Conservation (phyloP, 1,140 invertebrate species). For the Oreohelix idahoensis region DNA sequence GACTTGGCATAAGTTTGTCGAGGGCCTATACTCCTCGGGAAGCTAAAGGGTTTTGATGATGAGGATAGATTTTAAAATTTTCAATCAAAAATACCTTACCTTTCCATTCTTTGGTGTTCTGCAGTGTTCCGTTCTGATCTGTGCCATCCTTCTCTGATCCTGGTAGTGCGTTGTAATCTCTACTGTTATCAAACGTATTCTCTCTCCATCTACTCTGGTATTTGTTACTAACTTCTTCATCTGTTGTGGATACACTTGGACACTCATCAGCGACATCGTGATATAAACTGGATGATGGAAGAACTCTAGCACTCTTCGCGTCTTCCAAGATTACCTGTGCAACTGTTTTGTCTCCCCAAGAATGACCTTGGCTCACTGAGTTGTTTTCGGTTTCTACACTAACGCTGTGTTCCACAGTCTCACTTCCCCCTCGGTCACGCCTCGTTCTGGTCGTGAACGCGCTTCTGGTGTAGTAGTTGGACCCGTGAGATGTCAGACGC, state of each 20-base stretch:
- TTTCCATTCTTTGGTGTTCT: not conserved
- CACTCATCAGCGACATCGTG: not conserved
- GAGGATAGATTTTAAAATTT: too few relatives aligned
- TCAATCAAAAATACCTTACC: not conserved
- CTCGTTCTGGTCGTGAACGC: constrained; percentile 49
- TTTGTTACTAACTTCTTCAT: not conserved
- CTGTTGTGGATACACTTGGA: not conserved
- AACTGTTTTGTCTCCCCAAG: constrained; percentile 60
- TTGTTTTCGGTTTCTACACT: constrained; percentile 57
- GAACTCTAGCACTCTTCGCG: constrained; percentile 7
- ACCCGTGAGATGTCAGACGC: constrained; percentile 62
- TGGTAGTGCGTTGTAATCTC: not conserved
- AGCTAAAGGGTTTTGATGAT: too few relatives aligned
- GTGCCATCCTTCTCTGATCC: not conserved
- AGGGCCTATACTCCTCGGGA: too few relatives aligned
- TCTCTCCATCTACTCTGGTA: too few relatives aligned
- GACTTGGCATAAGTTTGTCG: too few relatives aligned
- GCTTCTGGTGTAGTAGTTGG: constrained; percentile 60
- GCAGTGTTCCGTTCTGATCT: not conserved
- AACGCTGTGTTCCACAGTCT: constrained; percentile 61
- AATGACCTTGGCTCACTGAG: constrained; percentile 57
- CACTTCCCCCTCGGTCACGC: constrained; percentile 52
- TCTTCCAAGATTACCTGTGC: constrained; percentile 44
- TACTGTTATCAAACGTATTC: not conserved
- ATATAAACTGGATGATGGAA: not conserved